Conservation (phyloP, 2,888 invertebrate genomes). For the Clanis bilineata region DNA sequence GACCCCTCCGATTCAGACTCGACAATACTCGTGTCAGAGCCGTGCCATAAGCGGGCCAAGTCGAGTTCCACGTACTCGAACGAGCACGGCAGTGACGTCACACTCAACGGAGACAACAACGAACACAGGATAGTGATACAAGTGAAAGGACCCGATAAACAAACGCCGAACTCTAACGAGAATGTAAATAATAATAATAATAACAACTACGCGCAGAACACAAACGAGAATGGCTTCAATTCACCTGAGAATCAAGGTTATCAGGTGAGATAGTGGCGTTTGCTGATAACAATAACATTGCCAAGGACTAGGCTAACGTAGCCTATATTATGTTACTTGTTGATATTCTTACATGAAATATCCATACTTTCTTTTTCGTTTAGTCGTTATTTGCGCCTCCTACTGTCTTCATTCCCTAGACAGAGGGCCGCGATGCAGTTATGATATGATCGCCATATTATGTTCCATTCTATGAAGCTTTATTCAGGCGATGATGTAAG, state of each 20-base stretch:
- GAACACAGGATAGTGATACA: conserved; percentile 92
- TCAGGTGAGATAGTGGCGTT: conserved; percentile 62
- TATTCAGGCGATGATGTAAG: no score
- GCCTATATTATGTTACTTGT: no score
- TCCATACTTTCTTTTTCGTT: no score
- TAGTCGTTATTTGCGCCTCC: no score
- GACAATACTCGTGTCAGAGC: conserved; percentile 92
- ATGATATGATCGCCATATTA: no score
- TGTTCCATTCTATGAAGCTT: no score
- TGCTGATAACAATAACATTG: neutral
- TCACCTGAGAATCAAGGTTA: conserved; percentile 83
- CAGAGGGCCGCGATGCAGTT: no score
- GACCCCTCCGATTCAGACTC: conserved; percentile 95
- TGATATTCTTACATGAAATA: no score
- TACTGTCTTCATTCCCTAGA: no score
- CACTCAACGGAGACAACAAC: conserved; percentile 74
- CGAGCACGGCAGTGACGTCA: conserved; percentile 83
- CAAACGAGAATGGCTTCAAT: conserved; percentile 71
- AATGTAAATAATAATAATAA: conserved; percentile 69
- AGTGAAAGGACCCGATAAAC: conserved; percentile 74
- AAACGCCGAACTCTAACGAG: conserved; percentile 58
- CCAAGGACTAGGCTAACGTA: no score
- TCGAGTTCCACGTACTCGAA: conserved; percentile 70
- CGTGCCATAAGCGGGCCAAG: conserved; percentile 82
- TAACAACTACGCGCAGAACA: conserved; percentile 72